Base-by-base conservation (phyloP, 2,888 invertebrate species). In the Nudaria mundana region DNA sequence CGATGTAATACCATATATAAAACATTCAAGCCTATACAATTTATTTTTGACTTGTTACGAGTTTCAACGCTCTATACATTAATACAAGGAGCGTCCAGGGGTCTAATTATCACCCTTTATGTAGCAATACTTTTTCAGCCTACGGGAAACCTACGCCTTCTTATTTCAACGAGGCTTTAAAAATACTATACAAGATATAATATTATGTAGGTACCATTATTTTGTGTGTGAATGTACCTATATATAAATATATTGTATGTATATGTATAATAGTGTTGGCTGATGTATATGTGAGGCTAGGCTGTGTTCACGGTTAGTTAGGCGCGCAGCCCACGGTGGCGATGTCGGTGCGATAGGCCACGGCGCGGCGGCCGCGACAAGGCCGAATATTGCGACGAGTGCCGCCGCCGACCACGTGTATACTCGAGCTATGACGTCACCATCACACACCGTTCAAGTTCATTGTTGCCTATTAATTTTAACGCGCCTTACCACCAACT, bases 401-500 rank as follows among this genome's bases (percentile, higher is more conserved):
- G 33, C 11, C 59, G 35, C 59, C 40, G 33, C 11, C 59, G 35
- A 60, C 66, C 75, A 67, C 74, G 71, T 68, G 75, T 68, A 63
- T 55, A 63, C 56, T 52, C 49, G 56, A 31, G 41, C 52, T 40
- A 52, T 82, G 77, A 84, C 84, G 84, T 82, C 84, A 82, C 59
- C 38, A 66, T 50, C 81, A 81, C 80, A 76, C 76, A 74, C 67
- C 61, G 82, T 81, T 85, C 87, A 87, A 86, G 86, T 87, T 87
- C 87, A 87, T 85, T 86, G 87, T 60, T 86, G 79, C 70, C 76
- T 76, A 76, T 81, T 81, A 79, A 78, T 79, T 81, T 73, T 64
- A 71, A 71, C 63, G 70, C 67, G 65, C 66, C 66, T 66, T 66
- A 63, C 65, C 68, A 71, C 68, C 58, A 57, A 48, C 63, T 56